Evolutionary conservation across 1,140 invertebrate genomes (phyloP), one percentile per base, ranked within the genome.

Genomic region (Metaphire vulgaris): DNA sequence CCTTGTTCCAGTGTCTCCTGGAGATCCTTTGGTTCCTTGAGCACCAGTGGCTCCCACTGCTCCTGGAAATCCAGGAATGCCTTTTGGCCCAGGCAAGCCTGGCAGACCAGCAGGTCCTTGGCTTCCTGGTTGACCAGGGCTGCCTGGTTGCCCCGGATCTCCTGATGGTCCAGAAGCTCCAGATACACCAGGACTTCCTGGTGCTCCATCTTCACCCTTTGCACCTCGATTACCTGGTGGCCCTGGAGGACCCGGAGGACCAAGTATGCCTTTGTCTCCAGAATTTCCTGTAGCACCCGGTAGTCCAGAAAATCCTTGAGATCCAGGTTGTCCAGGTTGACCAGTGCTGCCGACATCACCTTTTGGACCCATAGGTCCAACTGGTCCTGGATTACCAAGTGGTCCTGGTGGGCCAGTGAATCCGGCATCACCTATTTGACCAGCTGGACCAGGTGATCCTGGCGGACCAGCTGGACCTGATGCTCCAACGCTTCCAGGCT

Each of bases 261-360:
- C 69, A 32, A 21, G 21, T 71, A 31, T 26, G 21, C 69, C 69
- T 32, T 71, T 71, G 29, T 71, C 69, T 71, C 69, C 69, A 71
- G 69, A 31, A 21, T 71, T 16, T 1, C 69, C 69, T 30, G 33
- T 32, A 21, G 21, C 30, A 30, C 69, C 69, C 21, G 29, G 21
- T 71, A 21, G 69, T 32, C 69, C 69, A 30, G 29, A 26, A 71
- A 29, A 2, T 14, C 69, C 69, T 32, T 26, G 21, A 32, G 29
- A 31, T 31, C 69, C 69, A 1, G 21, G 69, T 32, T 71, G 33
- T 15, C 69, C 69, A 29, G 69, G 21, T 21, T 26, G 29, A 32
- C 69, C 69, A 30, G 29, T 71, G 16, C 21, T 33, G 28, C 69
- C 69, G 21, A 71, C 15, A 12, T 30, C 29, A 2, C 69, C 69